phyloP scores from a whole-genome alignment of 2,113 vertebrate species.

The Aptenodytes forsteri region DNA sequence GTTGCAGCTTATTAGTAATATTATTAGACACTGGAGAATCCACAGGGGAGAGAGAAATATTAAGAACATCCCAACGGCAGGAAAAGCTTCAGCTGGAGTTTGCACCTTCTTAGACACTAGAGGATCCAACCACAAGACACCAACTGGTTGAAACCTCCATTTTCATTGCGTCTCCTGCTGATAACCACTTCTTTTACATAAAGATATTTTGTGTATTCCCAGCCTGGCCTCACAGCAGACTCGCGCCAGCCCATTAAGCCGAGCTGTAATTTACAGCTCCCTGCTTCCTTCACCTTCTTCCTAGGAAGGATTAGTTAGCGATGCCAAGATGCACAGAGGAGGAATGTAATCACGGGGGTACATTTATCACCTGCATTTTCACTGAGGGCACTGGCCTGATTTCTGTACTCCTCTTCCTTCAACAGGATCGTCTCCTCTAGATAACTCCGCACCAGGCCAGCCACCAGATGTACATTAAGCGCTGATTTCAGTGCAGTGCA shows the following conservation, averaged over 20 bases:
- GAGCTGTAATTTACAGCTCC: slow-evolving; percentile 39
- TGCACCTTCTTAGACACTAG: slow-evolving; percentile 41
- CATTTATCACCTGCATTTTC: slow-evolving; percentile 22
- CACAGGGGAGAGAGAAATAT: slow-evolving; percentile 47
- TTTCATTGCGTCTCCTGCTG: slow-evolving; percentile 25
- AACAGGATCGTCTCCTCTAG: slow-evolving; percentile 31
- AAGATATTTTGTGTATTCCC: slow-evolving; percentile 19
- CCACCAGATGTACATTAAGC: neutral
- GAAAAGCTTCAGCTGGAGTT: slow-evolving; percentile 53
- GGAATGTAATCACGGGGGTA: neutral
- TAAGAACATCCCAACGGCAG: neutral
- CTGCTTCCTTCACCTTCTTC: neutral
- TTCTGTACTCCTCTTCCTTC: slow-evolving; percentile 33
- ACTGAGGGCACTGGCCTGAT: neutral
- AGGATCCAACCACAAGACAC: slow-evolving; percentile 54
- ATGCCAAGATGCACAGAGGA: rapidly evolving
- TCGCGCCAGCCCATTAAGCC: neutral
- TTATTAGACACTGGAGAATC: slow-evolving; percentile 62
- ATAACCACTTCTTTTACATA: slow-evolving; percentile 3
- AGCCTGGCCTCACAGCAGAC: neutral
- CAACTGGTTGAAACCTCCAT: neutral
- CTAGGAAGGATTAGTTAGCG: neutral
- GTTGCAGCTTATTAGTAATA: slow-evolving; percentile 59
- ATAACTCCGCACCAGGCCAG: neutral
- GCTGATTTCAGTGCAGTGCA: neutral